These are phyloP conservation scores for Rhagium mordax DNA, from an alignment of 2,888 invertebrate species.

Conservation along the genomic window DNA sequence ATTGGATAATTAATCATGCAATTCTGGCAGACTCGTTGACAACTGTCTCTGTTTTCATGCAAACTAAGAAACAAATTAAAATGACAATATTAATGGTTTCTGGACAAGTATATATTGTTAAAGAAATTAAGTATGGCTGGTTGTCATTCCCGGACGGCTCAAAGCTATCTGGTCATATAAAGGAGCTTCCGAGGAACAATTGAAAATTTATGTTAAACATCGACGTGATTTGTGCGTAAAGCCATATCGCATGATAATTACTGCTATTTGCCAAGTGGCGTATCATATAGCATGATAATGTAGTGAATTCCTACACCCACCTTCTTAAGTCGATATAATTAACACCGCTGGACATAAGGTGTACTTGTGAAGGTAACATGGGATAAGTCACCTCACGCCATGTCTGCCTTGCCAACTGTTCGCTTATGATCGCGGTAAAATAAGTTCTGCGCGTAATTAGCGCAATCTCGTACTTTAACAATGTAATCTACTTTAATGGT, in stretches of 20 bases:
- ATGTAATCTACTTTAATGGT: constrained; percentile 7
- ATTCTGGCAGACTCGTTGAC: constrained; percentile 27
- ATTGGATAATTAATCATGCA: constrained; percentile 20
- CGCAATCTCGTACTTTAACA: background rate
- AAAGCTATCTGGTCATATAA: constrained; percentile 10
- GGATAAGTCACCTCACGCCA: constrained; percentile 34
- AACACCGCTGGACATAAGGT: constrained; percentile 55
- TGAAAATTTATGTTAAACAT: constrained; percentile 54
- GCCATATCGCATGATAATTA: constrained; percentile 60
- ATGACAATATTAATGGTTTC: constrained; percentile 23
- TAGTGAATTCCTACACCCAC: constrained; percentile 59
- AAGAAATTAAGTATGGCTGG: constrained; percentile 4
- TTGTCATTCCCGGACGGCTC: background rate
- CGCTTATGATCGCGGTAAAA: constrained; percentile 4
- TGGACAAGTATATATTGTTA: constrained; percentile 23
- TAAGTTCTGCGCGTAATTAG: constrained; percentile 25
- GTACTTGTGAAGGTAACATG: constrained; percentile 49
- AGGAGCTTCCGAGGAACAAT: constrained; percentile 43
- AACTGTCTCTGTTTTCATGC: constrained; percentile 20
- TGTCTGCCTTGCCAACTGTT: constrained; percentile 18
- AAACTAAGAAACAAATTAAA: constrained; percentile 24
- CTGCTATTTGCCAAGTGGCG: constrained; percentile 59
- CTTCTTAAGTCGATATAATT: constrained; percentile 55
- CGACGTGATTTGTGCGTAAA: constrained; percentile 54
- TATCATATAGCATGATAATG: constrained; percentile 60